Evolutionary conservation across 2,797 vertebrate species (phyloP).

Genomic region (Tauraco hartlaubi): DNA sequence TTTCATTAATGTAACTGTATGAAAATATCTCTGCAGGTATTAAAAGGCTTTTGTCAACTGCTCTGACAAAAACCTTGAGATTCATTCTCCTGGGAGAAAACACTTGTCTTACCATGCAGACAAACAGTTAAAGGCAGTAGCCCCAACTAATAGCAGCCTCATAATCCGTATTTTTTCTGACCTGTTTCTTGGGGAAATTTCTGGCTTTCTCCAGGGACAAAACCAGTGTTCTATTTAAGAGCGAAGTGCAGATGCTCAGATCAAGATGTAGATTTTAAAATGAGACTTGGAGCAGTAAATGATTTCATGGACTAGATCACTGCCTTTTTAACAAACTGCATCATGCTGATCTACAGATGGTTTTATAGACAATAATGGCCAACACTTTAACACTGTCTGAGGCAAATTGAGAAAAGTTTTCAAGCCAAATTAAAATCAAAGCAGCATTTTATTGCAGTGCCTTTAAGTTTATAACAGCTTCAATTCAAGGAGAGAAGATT

Average conservation of each 20-base stretch:
- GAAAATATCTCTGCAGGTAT: neutral
- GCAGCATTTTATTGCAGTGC: neutral
- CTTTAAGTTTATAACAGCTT: neutral
- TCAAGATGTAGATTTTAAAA: neutral
- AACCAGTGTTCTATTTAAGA: neutral
- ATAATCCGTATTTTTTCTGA: neutral
- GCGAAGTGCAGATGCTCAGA: neutral
- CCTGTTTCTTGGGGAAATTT: neutral
- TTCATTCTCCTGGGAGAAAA: neutral
- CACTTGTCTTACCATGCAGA: neutral
- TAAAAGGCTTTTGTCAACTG: neutral
- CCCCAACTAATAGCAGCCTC: neutral
- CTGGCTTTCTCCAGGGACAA: neutral
- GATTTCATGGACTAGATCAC: neutral
- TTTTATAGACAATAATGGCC: neutral
- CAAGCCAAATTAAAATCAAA: neutral
- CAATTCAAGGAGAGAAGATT: neutral
- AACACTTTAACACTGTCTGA: neutral
- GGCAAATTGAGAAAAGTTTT: neutral
- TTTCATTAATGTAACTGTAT: neutral
- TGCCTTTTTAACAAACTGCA: neutral
- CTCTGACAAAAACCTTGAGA: neutral
- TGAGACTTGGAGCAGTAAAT: neutral
- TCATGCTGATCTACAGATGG: neutral
- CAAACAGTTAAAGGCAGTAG: neutral